phyloP scores from a whole-genome alignment of 2,888 invertebrate species.

The Macroteleia sp. region DNA sequence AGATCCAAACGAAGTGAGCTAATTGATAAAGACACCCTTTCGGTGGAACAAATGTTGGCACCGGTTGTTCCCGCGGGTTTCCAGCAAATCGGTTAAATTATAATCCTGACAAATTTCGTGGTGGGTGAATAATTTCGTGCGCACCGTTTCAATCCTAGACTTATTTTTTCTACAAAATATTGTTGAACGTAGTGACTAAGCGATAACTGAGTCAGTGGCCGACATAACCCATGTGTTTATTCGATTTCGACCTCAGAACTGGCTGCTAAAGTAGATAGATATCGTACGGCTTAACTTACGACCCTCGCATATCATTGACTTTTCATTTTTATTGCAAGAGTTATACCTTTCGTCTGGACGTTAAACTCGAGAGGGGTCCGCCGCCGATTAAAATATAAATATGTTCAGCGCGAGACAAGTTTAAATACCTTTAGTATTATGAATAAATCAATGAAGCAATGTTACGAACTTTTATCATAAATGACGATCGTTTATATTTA shows the following conservation, averaged over 20 bases:
- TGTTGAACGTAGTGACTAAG: slow-evolving; percentile 67
- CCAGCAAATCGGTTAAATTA: too few species aligned
- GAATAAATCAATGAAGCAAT: slow-evolving; percentile 59
- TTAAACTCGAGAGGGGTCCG: slow-evolving; percentile 65
- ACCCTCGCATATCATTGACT: slow-evolving; percentile 67
- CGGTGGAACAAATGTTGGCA: too few species aligned
- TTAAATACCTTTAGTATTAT: slow-evolving; percentile 60
- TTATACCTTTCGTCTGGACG: slow-evolving; percentile 67
- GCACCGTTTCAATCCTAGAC: slow-evolving; percentile 54
- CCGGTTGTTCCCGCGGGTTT: too few species aligned
- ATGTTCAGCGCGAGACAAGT: slow-evolving; percentile 61
- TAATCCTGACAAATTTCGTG: slow-evolving; percentile 37
- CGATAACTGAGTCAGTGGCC: slow-evolving; percentile 67
- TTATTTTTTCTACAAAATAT: slow-evolving; percentile 63
- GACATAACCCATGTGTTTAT: slow-evolving; percentile 68
- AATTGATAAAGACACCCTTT: too few species aligned
- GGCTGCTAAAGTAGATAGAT: slow-evolving; percentile 68
- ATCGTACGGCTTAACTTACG: slow-evolving; percentile 66
- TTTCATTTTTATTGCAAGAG: slow-evolving; percentile 67
- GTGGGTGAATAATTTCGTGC: slow-evolving; percentile 52
- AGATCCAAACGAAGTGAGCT: too few species aligned
- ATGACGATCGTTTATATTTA: slow-evolving; percentile 61
- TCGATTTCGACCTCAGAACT: slow-evolving; percentile 70
- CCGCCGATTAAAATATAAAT: slow-evolving; percentile 66
- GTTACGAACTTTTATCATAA: slow-evolving; percentile 60